Conservation (phyloP, 2,888 invertebrate genomes). For the Drosophila kuntzei region DNA sequence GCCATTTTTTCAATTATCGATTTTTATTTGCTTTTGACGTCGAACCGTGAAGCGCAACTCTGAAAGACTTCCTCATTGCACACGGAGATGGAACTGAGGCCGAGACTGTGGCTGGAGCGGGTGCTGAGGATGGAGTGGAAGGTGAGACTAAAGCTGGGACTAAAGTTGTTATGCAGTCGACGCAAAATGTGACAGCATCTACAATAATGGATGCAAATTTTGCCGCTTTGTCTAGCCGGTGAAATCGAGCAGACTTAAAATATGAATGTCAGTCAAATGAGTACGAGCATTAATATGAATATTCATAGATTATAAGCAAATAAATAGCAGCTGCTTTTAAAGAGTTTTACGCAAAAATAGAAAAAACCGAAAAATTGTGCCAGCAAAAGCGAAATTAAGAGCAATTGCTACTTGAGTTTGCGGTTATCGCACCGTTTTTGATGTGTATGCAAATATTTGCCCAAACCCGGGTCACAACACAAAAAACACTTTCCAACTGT, state of each 20-base stretch:
- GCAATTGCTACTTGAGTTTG: slow-evolving; percentile 78
- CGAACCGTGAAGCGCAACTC: slow-evolving; percentile 44
- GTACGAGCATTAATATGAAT: slow-evolving; percentile 30
- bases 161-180: slow-evolving; percentile 23
- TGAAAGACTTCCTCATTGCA: slow-evolving; percentile 72
- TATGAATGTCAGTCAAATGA: slow-evolving; percentile 53
- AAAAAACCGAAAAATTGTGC: slow-evolving; percentile 37
- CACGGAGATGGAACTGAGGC: slow-evolving; percentile 26
- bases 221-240: slow-evolving; percentile 21
- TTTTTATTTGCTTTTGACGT: slow-evolving; percentile 64
- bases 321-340: slow-evolving; percentile 29
- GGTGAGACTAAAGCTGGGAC: background rate
- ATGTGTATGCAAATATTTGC: slow-evolving; percentile 67
- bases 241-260: slow-evolving; percentile 42
- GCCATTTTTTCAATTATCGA: slow-evolving; percentile 76
- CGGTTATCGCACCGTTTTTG: slow-evolving; percentile 32
- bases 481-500: slow-evolving; percentile 73
- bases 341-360: slow-evolving; percentile 9
- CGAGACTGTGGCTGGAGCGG: background rate
- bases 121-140: background rate
- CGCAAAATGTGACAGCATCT: slow-evolving; percentile 27
- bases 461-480: slow-evolving; percentile 35
- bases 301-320: slow-evolving; percentile 41
- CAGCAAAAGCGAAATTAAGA: slow-evolving; percentile 69
- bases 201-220: slow-evolving; percentile 34